Percentiles rank a stretch among this genome's conserved stretches.
Conservation (phyloP, 2,113 vertebrate species). For the Campylorhamphus procurvoides region DNA sequence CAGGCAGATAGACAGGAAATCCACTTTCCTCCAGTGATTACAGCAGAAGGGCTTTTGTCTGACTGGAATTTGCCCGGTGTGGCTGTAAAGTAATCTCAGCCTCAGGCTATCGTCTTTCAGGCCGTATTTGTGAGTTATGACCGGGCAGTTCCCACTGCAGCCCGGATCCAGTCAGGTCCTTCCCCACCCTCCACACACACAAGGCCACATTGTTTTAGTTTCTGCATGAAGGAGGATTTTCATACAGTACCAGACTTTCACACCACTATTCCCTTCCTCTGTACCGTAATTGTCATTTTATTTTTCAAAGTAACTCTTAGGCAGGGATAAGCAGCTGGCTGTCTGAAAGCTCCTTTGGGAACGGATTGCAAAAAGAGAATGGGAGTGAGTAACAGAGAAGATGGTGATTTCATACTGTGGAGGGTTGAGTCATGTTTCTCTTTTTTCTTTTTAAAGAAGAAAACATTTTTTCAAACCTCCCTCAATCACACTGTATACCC, state of each 20-base stretch:
- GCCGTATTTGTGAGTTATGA: slow-evolving; percentile 72
- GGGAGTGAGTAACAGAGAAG: slow-evolving; percentile 72
- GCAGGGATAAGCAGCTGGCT: slow-evolving; percentile 74
- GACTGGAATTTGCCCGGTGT: slow-evolving; percentile 41
- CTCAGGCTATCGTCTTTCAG: slow-evolving; percentile 76
- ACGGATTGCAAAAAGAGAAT: slow-evolving; percentile 69
- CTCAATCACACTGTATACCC: background rate
- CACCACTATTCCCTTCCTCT: background rate
- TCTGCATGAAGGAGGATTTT: slow-evolving; percentile 49
- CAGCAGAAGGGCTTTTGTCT: slow-evolving; percentile 72
- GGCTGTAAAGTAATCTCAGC: slow-evolving; percentile 74
- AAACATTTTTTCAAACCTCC: background rate
- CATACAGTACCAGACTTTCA: slow-evolving; percentile 31
- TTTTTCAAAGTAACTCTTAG: background rate
- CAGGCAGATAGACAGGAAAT: slow-evolving; percentile 74
- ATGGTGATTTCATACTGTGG: slow-evolving; percentile 40
- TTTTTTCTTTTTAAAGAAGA: slow-evolving; percentile 35
- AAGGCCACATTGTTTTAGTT: slow-evolving; percentile 75
- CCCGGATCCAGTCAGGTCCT: slow-evolving; percentile 32
- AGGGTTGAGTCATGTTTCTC: slow-evolving; percentile 46
- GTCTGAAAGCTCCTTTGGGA: slow-evolving; percentile 70
- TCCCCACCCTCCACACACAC: slow-evolving; percentile 5
- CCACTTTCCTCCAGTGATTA: slow-evolving; percentile 68
- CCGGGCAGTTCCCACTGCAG: slow-evolving; percentile 46
- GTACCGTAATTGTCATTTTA: background rate